Evolutionary conservation across 2,113 vertebrate genomes (phyloP).

Genomic region (Zapornia atra): DNA sequence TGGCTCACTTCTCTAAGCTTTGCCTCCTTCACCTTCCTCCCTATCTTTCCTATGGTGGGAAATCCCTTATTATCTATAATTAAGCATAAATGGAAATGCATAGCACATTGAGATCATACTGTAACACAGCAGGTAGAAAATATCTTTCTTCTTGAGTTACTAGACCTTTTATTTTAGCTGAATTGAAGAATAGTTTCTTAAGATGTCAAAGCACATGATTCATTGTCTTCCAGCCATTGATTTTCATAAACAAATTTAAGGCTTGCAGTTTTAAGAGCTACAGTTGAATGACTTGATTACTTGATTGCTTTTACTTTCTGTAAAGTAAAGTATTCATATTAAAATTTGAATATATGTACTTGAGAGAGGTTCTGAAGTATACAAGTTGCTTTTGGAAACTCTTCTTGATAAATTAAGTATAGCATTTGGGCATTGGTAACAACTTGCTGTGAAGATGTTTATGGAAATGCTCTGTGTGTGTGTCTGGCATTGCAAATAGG

Average conservation of each 20-base stretch:
- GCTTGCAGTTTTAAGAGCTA: not conserved
- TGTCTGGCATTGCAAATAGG: slow-evolving; percentile 4
- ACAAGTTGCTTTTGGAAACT: not conserved
- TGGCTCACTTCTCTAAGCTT: not conserved
- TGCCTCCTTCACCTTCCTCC: not conserved
- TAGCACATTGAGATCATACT: not conserved
- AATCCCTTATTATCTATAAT: not conserved
- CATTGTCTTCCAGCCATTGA: not conserved
- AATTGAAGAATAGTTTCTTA: not conserved
- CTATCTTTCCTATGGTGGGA: not conserved
- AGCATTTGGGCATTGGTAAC: not conserved
- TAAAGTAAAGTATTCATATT: not conserved
- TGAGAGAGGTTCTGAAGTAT: not conserved
- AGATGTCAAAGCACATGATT: not conserved
- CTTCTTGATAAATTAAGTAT: not conserved
- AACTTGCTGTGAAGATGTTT: slow-evolving; percentile 10
- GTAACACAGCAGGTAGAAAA: not conserved
- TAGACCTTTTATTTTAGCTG: not conserved
- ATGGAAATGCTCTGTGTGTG: not conserved
- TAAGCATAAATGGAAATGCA: not conserved
- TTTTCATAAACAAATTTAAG: not conserved
- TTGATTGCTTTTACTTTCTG: not conserved
- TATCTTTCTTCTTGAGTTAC: not conserved
- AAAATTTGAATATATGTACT: not conserved
- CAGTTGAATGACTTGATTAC: not conserved